Base-by-base conservation (phyloP, 2,797 vertebrate genomes). In the Dryobates pubescens region DNA sequence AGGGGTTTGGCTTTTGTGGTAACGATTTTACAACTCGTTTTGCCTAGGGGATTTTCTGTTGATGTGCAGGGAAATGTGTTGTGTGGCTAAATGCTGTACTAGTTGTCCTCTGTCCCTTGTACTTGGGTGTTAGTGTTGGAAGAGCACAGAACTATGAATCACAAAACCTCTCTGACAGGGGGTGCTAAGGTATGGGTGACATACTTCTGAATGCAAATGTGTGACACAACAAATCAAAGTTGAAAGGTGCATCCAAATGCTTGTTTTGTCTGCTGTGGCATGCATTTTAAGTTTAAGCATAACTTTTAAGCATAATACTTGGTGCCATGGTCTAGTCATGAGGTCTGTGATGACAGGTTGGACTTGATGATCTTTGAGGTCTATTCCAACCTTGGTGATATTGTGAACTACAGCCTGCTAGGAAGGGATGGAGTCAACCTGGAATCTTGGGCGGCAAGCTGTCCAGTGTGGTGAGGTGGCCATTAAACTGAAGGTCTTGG, bases 31-130 rank as follows among this genome's bases (percentile, higher is more conserved):
- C 43, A 36, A 41, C 47, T 47, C 54, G 59, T 71, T 84, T 92
- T 93, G 69, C 82, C 75, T 81, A 1, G 59, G 81, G 78, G 26
- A 64, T 73, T 92, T 92, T 88, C 69, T 91, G 81, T 57, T 91
- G 56, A 38, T 89, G 62, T 72, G 56, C 36, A 74, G 23, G 49
- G 59, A 85, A 75, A 81, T 3, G 7, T 83, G 23, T 63, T 89
- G 3, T 45, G 4, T 23, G 30, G 72, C 76, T 77, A 43, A 69
- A 64, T 24, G 23, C 19, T 13, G 13, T 57, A 61, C 81, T 88
- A 9, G 64, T 78, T 65, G 72, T 59, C 20, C 41, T 72, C 34
- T 57, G 22, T 47, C 47, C 22, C 36, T 3, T 73, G 84, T 53
- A 67, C 26, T 58, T 12, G 4, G 5, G 17, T 32, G 30, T 71